phyloP scores from a whole-genome alignment of 2,888 invertebrate species.

The Hypercompe scribonia region DNA sequence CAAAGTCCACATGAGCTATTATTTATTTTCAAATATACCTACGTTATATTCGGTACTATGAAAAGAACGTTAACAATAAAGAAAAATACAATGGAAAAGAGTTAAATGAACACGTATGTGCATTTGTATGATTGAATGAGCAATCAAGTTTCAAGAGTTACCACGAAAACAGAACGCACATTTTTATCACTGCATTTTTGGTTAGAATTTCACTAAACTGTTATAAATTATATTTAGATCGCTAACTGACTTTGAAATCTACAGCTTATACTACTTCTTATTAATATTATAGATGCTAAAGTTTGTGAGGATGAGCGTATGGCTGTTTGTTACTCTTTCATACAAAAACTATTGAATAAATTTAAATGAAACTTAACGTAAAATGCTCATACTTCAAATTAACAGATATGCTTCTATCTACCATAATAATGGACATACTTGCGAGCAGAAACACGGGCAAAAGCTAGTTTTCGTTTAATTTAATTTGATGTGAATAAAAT shows the following conservation, averaged over 20 bases:
- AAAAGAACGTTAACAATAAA: constrained; percentile 39
- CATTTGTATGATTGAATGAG: constrained; percentile 50
- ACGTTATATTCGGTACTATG: constrained; percentile 19
- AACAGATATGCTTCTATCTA: too few species aligned
- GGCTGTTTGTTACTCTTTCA: too few species aligned
- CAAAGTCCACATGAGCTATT: constrained; percentile 5
- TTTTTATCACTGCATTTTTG: constrained; percentile 36
- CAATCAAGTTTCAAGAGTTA: constrained; percentile 37
- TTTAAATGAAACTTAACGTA: too few species aligned
- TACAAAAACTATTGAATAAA: too few species aligned
- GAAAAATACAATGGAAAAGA: constrained; percentile 38
- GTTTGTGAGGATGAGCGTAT: too few species aligned
- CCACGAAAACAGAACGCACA: constrained; percentile 27
- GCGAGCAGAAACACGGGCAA: too few species aligned
- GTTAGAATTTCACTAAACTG: not conserved
- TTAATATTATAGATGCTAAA: too few species aligned
- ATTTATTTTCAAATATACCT: not conserved
- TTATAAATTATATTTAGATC: not conserved
- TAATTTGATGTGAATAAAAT: not conserved
- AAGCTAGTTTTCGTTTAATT: too few species aligned
- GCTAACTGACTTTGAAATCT: not conserved
- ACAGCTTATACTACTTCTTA: too few species aligned
- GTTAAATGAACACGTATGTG: constrained; percentile 46
- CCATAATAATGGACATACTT: too few species aligned
- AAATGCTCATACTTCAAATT: too few species aligned